Evolutionary conservation across 2,113 vertebrate genomes (phyloP).

Genomic region (Gambusia affinis): DNA sequence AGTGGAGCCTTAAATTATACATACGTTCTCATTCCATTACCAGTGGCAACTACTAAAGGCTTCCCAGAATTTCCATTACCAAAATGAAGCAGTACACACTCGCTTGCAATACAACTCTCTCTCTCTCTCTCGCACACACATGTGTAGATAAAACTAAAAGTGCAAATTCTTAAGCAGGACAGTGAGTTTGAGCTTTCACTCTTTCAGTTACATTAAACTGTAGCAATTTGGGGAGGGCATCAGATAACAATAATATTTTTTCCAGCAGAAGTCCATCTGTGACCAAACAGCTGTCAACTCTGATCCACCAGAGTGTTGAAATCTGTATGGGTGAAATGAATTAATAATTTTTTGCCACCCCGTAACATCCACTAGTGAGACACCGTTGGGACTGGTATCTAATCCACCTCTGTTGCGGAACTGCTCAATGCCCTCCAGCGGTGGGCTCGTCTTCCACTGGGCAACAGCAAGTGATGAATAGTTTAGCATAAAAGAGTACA

Average conservation of each 20-base stretch:
- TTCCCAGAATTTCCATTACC: constrained; percentile 76
- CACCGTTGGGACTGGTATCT: constrained; percentile 43
- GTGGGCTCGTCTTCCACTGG: constrained; percentile 17
- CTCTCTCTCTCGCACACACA: neutral
- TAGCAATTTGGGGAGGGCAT: constrained; percentile 11
- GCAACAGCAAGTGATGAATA: constrained; percentile 17
- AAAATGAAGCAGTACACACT: constrained; percentile 64
- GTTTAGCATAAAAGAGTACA: neutral
- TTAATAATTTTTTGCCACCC: constrained; percentile 49
- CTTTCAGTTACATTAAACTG: constrained; percentile 1
- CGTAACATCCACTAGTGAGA: constrained; percentile 46
- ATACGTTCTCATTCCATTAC: constrained; percentile 77
- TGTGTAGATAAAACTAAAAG: neutral
- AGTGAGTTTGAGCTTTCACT: constrained; percentile 5
- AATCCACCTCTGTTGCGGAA: constrained; percentile 34
- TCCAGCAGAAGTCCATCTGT: constrained; percentile 30
- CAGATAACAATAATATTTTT: constrained; percentile 10
- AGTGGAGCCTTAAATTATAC: constrained; percentile 73
- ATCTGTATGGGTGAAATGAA: constrained; percentile 36
- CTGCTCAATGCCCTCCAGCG: constrained; percentile 25
- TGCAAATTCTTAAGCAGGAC: constrained; percentile 1
- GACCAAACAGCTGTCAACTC: constrained; percentile 43
- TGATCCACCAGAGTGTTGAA: constrained; percentile 31
- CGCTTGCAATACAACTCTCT: neutral
- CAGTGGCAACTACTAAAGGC: constrained; percentile 70